Evolutionary conservation across 1,140 invertebrate species (phyloP).

Genomic region (Pseudomyrmex sp.): DNA sequence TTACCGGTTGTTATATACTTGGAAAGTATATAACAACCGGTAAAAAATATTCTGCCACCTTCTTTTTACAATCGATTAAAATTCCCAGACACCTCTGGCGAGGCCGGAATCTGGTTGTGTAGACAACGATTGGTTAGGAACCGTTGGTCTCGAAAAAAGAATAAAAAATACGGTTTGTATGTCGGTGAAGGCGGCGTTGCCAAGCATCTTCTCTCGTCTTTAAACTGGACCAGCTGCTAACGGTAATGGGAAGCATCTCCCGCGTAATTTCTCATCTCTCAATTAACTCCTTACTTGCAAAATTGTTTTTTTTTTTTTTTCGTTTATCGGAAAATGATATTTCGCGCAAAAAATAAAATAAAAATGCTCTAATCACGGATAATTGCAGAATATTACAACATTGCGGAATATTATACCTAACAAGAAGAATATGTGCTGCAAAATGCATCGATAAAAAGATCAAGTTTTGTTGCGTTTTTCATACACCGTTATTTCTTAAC

Average conservation of each 20-base stretch:
- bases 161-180: conserved; percentile 53
- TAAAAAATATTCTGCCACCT: not conserved
- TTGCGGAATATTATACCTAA: too few relatives aligned
- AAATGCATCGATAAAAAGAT: conserved; percentile 1
- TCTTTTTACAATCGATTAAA: conserved; percentile 15
- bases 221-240: conserved; percentile 55
- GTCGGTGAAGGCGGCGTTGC: conserved; percentile 54
- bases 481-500: conserved; percentile 12
- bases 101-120: conserved; percentile 5
- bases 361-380: not conserved
- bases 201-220: conserved; percentile 42
- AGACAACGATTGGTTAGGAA: conserved; percentile 40
- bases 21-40: too few relatives aligned
- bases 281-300: conserved; percentile 24
- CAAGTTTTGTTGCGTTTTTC: conserved; percentile 16
- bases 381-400: not conserved
- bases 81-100: not conserved
- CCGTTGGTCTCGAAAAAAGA: conserved; percentile 37
- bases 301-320: not conserved
- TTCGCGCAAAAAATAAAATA: not conserved
- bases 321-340: not conserved
- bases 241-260: conserved; percentile 37
- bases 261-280: conserved; percentile 51
- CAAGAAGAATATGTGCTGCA: too few relatives aligned
- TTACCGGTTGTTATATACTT: conserved; percentile 19